Base-by-base conservation (phyloP, 2,113 vertebrate genomes). In the Nibea albiflora region DNA sequence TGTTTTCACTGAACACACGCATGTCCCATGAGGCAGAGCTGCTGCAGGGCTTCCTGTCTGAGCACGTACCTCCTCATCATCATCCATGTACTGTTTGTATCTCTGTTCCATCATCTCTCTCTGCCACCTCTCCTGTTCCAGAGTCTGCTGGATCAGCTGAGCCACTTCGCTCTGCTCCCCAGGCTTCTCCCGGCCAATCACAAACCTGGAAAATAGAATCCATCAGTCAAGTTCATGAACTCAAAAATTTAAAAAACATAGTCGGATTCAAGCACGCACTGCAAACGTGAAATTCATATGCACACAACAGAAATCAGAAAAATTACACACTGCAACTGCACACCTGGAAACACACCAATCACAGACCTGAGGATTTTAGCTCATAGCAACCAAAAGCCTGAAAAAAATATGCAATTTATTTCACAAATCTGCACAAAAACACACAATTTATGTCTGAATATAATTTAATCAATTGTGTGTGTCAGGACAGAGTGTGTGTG, bases 121-220 rank as follows among this genome's bases (percentile, higher is more conserved):
- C 93, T 99, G 98, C 98, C 98, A 98, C 17, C 95, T 91, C 92
- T 99, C 98, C 92, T 99, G 98, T 66, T 99, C 98, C 93, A 99
- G 92, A 1, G 98, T 99, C 94, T 99, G 98, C 89, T 99, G 98
- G 92, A 99, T 99, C 82, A 99, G 94, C 94, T 99, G 98, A 0
- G 98, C 98, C 91, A 99, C 98, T 89, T 99, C 98, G 0, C 98
- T 99, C 95, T 99, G 97, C 91, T 99, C 98, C 0, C 98, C 98
- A 0, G 98, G 98, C 90, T 97, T 98, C 93, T 99, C 98, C 58
- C 98, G 95, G 28, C 98, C 98, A 68, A 99, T 99, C 90, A 98
- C 94, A 90, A 99, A 99, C 89, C 98, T 99, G 93, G 16, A 80
- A 79, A 69, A 68, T 1, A 50, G 49, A 3, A 20, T 2, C 9